Evolutionary conservation across 2,888 invertebrate species (phyloP).

Genomic region (Danaus chrysippus): DNA sequence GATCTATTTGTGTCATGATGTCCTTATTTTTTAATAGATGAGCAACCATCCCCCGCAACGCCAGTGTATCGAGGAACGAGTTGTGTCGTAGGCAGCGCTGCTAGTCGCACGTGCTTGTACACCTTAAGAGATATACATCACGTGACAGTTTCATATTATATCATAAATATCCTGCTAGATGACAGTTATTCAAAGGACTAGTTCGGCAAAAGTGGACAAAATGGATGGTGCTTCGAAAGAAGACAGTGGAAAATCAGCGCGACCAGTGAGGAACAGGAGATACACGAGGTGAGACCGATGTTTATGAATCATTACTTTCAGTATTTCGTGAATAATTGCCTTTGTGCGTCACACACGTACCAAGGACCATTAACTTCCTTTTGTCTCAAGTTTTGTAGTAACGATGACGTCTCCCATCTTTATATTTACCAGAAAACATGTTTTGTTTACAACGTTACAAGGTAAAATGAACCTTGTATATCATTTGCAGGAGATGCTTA

Average conservation of each 20-base stretch:
- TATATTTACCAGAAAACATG: conserved; percentile 7
- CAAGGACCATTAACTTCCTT: conserved; percentile 40
- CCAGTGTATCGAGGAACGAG: conserved; percentile 64
- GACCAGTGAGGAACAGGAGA: conserved; percentile 85
- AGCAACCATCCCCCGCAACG: conserved; percentile 75
- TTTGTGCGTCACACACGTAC: conserved; percentile 66
- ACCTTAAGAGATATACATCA: conserved; percentile 16
- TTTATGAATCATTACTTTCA: conserved; percentile 67
- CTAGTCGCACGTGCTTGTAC: conserved; percentile 68
- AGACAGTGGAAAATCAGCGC: conserved; percentile 73
- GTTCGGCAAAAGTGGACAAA: conserved; percentile 45
- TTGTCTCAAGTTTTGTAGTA: conserved; percentile 36
- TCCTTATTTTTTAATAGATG: conserved; percentile 79
- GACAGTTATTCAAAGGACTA: conserved; percentile 62
- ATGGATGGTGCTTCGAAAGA: conserved; percentile 62
- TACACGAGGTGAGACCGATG: conserved; percentile 81
- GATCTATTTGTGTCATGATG: conserved; percentile 77
- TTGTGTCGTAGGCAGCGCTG: conserved; percentile 61
- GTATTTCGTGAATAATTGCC: conserved; percentile 52
- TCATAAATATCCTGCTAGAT: conserved; percentile 36
- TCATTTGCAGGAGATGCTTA: conserved; percentile 72
- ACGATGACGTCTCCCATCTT: conserved; percentile 7
- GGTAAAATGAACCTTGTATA: conserved; percentile 13
- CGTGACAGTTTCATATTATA: conserved; percentile 11
- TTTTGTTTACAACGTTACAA: neutral